Evolutionary conservation across 2,113 vertebrate species (phyloP), one percentile per base, ranked within the genome.

Genomic region (Centropus bengalensis): DNA sequence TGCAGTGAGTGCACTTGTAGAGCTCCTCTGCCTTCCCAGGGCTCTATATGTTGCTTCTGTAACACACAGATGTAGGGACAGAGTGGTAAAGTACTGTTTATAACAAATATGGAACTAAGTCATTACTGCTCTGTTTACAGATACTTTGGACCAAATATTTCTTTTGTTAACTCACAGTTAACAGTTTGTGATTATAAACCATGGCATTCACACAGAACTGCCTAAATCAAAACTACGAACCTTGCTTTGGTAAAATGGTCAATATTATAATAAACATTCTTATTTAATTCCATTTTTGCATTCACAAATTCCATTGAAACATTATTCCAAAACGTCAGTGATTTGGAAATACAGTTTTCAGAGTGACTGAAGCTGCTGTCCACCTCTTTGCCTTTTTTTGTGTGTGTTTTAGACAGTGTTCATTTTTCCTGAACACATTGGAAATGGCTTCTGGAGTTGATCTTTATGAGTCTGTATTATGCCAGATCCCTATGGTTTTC

Each of bases 321-420:
- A 7, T 11, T 67, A 38, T 42, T 78, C 9, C 44, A 68, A 85
- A 86, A 38, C 0, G 0, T n/a, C 26, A 66, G 14, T 28, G 27
- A 56, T 74, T 24, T 36, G 27, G 16, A 56, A 91, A 66, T 62
- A 27, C 19, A 5, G 23, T 62, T 66, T 88, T 66, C 47, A 47
- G 40, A 36, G 20, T 0, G 0, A 52, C n/a, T 80, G 44, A 88
- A 82, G 4, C 26, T 5, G 5, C 3, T 82, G 5, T n/a, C 32
- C 18, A 51, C 9, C 23, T 80, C n/a, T 80, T 49, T 49, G 47
- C 22, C 47, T 49, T 49, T 49, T 23, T 49, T 49, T 91, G 9
- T 36, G 36, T 36, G 36, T 36, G 36, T 81, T 59, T n/a, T 49
- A 4, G 8, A 42, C 23, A 20, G 1, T 6, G 0, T 64, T 67